Evolutionary conservation across 2,888 invertebrate genomes (phyloP), one percentile per base, ranked within the genome.

Genomic region (Eupithecia subumbrata): DNA sequence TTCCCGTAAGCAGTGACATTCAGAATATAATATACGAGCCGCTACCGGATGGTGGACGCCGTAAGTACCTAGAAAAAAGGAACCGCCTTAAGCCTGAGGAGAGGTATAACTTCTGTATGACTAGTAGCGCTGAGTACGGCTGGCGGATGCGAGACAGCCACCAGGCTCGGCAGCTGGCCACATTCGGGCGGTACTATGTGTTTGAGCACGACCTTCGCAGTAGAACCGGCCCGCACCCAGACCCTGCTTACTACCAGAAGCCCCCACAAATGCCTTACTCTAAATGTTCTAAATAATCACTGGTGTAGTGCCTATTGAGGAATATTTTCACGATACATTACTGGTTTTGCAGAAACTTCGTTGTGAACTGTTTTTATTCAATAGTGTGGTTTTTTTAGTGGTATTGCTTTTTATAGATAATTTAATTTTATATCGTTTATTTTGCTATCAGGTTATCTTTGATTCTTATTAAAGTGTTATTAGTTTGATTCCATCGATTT

Each of bases 91-190:
- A 73, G 56, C 84, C 84, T 14, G 82, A 84, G 73, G 80, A 85
- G 30, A 82, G 80, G 77, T 85, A 83, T 74, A 78, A 82, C 74
- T 82, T 80, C 71, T 82, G 80, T 56, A 80, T 85, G 81, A 85
- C 84, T n/a, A 83, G 77, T 67, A 82, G 77, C 71, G 78, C 75
- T 67, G 78, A 69, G 8, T 79, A 77, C 75, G 85, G 85, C 18
- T 85, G 84, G 84, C 78, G 79, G 69, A 78, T 83, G 67, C 79
- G 75, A 5, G 83, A 84, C 52, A 82, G 81, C 71, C n/a, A 18
- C 5, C 66, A 66, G 37, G 30, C 71, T 60, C 56, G 60, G 7
- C 75, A 77, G 60, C 18, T 40, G 9, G 43, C 75, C 30, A 67
- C 72, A 71, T 74, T 78, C 71, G 77, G 80, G 25, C 76, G 80